Evolutionary conservation across 2,797 vertebrate genomes (phyloP).

Genomic region (Myiotriccus ornatus): DNA sequence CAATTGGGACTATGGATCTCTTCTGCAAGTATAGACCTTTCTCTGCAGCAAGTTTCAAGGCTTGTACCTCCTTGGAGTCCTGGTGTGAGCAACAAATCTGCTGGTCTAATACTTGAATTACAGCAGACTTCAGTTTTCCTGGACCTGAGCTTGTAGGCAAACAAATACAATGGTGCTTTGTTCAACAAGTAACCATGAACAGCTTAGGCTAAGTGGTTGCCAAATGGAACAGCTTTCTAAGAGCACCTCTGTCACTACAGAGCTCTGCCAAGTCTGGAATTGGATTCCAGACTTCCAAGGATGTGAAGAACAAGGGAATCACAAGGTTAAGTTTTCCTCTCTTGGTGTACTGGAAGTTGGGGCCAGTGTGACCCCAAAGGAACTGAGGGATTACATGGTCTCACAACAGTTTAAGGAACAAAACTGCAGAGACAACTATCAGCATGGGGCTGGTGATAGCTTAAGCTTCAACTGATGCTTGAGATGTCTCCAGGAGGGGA

Average conservation of each 20-base stretch:
- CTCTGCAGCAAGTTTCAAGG: neutral
- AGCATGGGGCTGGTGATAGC: neutral
- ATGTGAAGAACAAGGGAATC: neutral
- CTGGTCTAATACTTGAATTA: neutral
- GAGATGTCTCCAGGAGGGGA: neutral
- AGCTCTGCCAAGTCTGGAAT: neutral
- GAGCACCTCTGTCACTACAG: neutral
- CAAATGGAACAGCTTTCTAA: constrained; percentile 1
- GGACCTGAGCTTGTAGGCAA: neutral
- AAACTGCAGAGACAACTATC: neutral
- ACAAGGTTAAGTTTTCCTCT: neutral
- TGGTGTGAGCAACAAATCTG: neutral
- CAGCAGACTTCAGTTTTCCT: neutral
- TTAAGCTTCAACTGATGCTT: neutral
- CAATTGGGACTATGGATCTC: neutral
- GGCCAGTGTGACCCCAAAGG: neutral
- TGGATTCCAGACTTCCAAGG: neutral
- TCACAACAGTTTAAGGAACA: neutral
- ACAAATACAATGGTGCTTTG: neutral
- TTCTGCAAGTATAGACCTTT: neutral
- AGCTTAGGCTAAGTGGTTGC: neutral
- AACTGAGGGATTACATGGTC: neutral
- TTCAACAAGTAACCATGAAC: neutral
- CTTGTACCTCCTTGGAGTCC: neutral
- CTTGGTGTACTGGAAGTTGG: neutral